Evolutionary conservation across 1,140 invertebrate species (phyloP).

Genomic region (Caenorhabditis briggsae): DNA sequence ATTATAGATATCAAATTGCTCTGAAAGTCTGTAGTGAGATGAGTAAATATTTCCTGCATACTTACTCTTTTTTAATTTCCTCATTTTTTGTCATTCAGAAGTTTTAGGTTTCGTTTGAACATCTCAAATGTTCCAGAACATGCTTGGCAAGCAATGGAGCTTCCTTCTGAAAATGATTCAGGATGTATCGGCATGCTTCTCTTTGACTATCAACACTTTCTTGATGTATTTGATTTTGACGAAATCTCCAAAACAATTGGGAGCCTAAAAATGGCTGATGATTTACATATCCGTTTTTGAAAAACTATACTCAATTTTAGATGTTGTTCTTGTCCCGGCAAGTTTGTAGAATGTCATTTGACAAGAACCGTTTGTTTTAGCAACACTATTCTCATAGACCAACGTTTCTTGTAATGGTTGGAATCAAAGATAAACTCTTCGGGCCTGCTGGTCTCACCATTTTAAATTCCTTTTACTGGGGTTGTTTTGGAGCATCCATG

Average conservation of each 20-base stretch:
- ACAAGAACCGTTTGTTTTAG: background rate
- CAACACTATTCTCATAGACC: slow-evolving; percentile 20
- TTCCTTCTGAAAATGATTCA: background rate
- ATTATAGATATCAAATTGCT: background rate
- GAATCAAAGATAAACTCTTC: slow-evolving; percentile 1
- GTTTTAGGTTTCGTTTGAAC: too few species aligned
- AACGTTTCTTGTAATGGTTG: slow-evolving; percentile 1
- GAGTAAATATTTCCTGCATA: too few species aligned
- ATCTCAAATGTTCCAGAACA: background rate
- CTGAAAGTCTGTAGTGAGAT: background rate
- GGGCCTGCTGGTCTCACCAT: background rate
- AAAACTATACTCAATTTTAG: slow-evolving; percentile 16
- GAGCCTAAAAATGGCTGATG: slow-evolving; percentile 18
- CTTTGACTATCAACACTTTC: background rate
- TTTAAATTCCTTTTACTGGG: background rate
- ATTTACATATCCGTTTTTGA: slow-evolving; percentile 35
- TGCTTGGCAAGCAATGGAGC: slow-evolving; percentile 23
- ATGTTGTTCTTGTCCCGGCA: slow-evolving; percentile 15
- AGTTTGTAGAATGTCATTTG: too few species aligned
- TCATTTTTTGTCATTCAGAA: too few species aligned
- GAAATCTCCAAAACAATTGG: slow-evolving; percentile 34
- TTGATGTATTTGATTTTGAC: background rate
- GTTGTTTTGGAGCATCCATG: slow-evolving; percentile 10
- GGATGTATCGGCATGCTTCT: background rate
- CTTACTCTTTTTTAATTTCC: too few species aligned